Conservation (phyloP, 2,797 vertebrate species). For the Triplophysa yarkandensis region DNA sequence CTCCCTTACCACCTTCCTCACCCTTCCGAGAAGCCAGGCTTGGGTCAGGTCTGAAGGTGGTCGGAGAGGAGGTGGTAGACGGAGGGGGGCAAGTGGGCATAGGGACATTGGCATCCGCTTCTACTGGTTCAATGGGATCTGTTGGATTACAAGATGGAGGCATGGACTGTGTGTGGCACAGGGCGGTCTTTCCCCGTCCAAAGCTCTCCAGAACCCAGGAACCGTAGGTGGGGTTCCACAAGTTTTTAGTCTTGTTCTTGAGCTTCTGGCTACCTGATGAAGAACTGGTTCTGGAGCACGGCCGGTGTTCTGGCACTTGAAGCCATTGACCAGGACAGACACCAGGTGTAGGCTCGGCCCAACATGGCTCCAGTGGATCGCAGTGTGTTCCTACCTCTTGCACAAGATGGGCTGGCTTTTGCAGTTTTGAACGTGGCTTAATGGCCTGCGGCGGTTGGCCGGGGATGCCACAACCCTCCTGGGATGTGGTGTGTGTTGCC, state of each 20-base stretch:
- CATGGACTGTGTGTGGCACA: constrained; percentile 79
- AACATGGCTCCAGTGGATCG: constrained; percentile 72
- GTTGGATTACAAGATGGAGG: constrained; percentile 68
- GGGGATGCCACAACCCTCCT: constrained; percentile 66
- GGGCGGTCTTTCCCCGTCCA: constrained; percentile 72
- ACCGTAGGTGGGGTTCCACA: constrained; percentile 93
- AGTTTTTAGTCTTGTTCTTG: constrained; percentile 90
- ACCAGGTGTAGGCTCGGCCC: constrained; percentile 68
- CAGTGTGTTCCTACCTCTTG: constrained; percentile 75
- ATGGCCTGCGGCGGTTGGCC: constrained; percentile 64
- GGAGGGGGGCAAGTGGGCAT: constrained; percentile 62
- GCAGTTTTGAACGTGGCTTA: constrained; percentile 71
- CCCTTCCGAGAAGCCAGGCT: constrained; percentile 59
- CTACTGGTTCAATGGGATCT: constrained; percentile 65
- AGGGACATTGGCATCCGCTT: constrained; percentile 56
- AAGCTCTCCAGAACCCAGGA: constrained; percentile 88
- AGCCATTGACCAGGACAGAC: constrained; percentile 66
- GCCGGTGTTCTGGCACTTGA: constrained; percentile 67
- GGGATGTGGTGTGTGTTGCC: constrained; percentile 69
- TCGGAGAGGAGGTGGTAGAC: constrained; percentile 69
- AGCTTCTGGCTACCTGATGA: constrained; percentile 78
- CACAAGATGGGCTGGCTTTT: constrained; percentile 68
- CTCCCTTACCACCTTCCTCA: constrained; percentile 48
- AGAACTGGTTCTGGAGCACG: constrained; percentile 73
- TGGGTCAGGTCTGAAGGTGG: constrained; percentile 61